A percentile compares a stretch with the other conserved stretches of the same genome.
Evolutionary conservation across 2,113 vertebrate species (phyloP).

Genomic region (Sturnira hondurensis): DNA sequence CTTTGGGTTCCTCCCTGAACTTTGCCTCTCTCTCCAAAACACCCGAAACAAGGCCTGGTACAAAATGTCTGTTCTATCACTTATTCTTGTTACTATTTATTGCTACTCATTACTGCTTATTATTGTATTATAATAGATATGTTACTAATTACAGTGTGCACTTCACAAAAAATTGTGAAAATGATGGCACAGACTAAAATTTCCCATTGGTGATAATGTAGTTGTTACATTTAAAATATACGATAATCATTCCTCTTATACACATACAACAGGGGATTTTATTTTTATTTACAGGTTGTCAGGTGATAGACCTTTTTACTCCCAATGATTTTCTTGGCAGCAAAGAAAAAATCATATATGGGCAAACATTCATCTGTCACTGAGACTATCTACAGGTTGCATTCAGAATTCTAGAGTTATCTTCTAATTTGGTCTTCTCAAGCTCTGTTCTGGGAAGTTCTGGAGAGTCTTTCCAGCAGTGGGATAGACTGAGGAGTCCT

Average conservation of each 20-base stretch:
- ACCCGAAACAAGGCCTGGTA: background rate
- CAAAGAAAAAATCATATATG: background rate
- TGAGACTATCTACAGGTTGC: background rate
- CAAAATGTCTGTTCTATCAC: background rate
- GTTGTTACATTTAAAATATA: background rate
- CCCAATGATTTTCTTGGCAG: background rate
- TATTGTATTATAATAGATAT: background rate
- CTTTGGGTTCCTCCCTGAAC: background rate
- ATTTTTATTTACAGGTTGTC: conserved; percentile 30
- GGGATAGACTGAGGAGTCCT: background rate
- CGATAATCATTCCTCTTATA: background rate
- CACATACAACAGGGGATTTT: background rate
- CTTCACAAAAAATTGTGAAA: background rate
- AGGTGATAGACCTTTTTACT: background rate
- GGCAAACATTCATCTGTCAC: background rate
- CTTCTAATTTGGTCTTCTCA: background rate
- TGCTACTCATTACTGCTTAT: background rate
- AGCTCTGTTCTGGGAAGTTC: background rate
- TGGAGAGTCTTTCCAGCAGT: background rate
- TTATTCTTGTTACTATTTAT: background rate
- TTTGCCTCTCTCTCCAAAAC: background rate
- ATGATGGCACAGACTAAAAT: background rate
- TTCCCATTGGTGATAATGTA: background rate
- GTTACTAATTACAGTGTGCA: background rate
- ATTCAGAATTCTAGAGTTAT: background rate